Evolutionary conservation across 2,888 invertebrate species (phyloP).

Genomic region (Phaonia tiefii): DNA sequence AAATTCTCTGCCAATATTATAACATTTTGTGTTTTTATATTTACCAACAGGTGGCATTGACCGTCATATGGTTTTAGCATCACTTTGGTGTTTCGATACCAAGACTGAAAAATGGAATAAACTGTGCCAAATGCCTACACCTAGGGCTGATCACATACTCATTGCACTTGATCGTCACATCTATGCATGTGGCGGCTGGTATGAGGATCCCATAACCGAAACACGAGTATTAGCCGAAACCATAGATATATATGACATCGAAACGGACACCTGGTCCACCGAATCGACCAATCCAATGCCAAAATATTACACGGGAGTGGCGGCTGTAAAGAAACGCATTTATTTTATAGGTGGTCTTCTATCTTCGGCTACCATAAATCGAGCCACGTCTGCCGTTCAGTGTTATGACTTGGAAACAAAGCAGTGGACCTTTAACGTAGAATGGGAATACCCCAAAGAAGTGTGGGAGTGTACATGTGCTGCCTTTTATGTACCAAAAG

Average conservation of each 20-base stretch:
- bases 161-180: slow-evolving; percentile 82
- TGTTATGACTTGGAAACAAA: slow-evolving; percentile 84
- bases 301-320: slow-evolving; percentile 86
- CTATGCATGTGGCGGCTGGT: slow-evolving; percentile 86
- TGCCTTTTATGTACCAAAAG: slow-evolving; percentile 85
- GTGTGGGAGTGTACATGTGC: slow-evolving; percentile 88
- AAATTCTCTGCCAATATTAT: too few relatives aligned
- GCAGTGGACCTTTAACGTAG: slow-evolving; percentile 82
- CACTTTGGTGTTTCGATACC: slow-evolving; percentile 82
- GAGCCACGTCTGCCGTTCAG: slow-evolving; percentile 85
- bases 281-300: slow-evolving; percentile 85
- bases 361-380: slow-evolving; percentile 85
- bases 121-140: slow-evolving; percentile 82
- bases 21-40: neutral
- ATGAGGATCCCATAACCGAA: slow-evolving; percentile 82
- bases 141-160: slow-evolving; percentile 86
- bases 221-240: slow-evolving; percentile 83
- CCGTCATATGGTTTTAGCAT: slow-evolving; percentile 80
- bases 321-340: slow-evolving; percentile 83
- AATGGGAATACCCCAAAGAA: slow-evolving; percentile 85
- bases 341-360: slow-evolving; percentile 87
- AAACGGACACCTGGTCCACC: slow-evolving; percentile 83
- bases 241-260: slow-evolving; percentile 85
- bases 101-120: slow-evolving; percentile 82
- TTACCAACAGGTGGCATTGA: slow-evolving; percentile 76